Conservation (phyloP, 1,140 invertebrate species). For the Lepidurus packardi region DNA sequence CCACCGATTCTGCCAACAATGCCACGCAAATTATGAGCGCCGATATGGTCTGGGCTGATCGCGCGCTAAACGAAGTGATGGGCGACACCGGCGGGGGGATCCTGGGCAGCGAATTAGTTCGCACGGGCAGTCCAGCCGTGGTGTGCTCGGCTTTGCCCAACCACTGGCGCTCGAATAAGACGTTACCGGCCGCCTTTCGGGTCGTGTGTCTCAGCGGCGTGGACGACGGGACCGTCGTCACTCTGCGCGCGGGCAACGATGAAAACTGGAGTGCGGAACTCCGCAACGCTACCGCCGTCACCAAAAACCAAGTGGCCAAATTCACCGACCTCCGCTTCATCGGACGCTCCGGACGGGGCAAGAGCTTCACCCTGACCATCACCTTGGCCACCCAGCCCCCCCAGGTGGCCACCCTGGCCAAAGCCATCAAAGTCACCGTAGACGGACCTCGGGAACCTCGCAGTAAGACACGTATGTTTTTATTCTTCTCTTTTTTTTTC, state of each 20-base stretch:
- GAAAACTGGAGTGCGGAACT: slow-evolving; percentile 95
- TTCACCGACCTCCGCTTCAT: slow-evolving; percentile 98
- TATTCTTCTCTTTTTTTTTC: background rate
- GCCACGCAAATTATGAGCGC: background rate
- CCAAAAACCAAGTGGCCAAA: slow-evolving; percentile 97
- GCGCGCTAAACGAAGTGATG: slow-evolving; percentile 31
- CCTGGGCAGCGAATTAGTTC: slow-evolving; percentile 70
- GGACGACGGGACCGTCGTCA: slow-evolving; percentile 91
- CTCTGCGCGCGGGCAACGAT: slow-evolving; percentile 92
- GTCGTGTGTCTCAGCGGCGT: slow-evolving; percentile 84
- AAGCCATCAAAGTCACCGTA: slow-evolving; percentile 62
- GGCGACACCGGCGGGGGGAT: slow-evolving; percentile 30
- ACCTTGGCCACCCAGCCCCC: slow-evolving; percentile 53
- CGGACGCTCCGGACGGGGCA: slow-evolving; percentile 92
- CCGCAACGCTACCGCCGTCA: slow-evolving; percentile 84
- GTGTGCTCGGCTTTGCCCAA: slow-evolving; percentile 86
- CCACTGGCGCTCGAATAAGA: slow-evolving; percentile 96
- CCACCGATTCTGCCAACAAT: background rate
- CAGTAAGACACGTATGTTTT: slow-evolving; percentile 55
- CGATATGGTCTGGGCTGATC: slow-evolving; percentile 31
- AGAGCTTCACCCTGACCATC: slow-evolving; percentile 60
- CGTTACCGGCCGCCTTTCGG: slow-evolving; percentile 81
- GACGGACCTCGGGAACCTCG: slow-evolving; percentile 61
- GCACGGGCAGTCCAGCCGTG: slow-evolving; percentile 82
- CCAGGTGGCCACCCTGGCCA: slow-evolving; percentile 55